Evolutionary conservation across 2,888 invertebrate species (phyloP), one percentile per base, ranked within the genome.

Genomic region (Spisula subtruncata): DNA sequence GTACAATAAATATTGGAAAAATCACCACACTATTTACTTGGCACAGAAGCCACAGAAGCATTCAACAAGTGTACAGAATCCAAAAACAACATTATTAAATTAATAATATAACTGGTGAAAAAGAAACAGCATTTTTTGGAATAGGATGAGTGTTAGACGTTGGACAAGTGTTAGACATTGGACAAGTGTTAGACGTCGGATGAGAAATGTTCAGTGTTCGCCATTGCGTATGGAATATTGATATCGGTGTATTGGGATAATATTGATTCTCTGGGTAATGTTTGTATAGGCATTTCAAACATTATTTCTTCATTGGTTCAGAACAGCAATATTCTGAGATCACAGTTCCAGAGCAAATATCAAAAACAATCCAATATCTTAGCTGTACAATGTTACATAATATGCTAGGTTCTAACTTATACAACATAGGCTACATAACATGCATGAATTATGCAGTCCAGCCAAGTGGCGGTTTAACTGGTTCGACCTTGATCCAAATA

Each of bases 1-100:
- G 32, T 35, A 75, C 35, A 75, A 32, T 75, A 75, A 75, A 75
- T 75, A 75, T 75, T 75, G 75, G 75, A 75, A 75, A 71, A 75
- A 75, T 75, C 35, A 29, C 75, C 29, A 75, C 35, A 75, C 75
- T 18, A 35, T 32, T 35, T 18, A n/a, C n/a, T n/a, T n/a, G n/a
- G n/a, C n/a, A n/a, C n/a, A n/a, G n/a, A n/a, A n/a, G 32, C 18
- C 18, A 35, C 32, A 32, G 75, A 75, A 12, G 35, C 18, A 0
- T 14, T 75, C 75, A 4, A 32, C 32, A 32, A 75, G 75, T 75
- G 16, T 35, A 2, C 75, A 16, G 16, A 14, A 29, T 71, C 8
- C 25, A 2, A 71, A 32, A 29, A 75, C 75, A 32, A 75, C 75
- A 35, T n/a, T n/a, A n/a, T n/a, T n/a, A n/a, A n/a, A 75, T 35